phyloP scores from a whole-genome alignment of 2,113 vertebrate species.

The Sinosuthora webbiana region DNA sequence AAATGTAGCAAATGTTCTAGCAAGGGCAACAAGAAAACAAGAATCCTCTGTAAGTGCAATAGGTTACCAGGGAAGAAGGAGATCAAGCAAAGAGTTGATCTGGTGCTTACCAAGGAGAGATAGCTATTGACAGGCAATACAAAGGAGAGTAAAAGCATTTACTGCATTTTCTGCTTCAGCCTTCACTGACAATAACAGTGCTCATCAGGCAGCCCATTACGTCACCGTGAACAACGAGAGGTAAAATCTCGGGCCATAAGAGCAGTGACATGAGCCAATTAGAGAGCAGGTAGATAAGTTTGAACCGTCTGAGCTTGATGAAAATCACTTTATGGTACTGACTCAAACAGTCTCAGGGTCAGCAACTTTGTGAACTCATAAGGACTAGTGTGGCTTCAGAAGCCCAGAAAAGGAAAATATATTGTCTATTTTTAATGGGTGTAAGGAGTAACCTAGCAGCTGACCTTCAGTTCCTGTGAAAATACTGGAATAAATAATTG shows the following conservation, averaged over 20 bases:
- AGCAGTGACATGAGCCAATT: conserved; percentile 39
- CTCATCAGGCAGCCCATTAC: not conserved
- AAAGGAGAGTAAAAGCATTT: not conserved
- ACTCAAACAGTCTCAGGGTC: conserved; percentile 28
- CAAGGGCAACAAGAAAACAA: not conserved
- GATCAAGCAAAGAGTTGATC: not conserved
- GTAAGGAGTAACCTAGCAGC: conserved; percentile 7
- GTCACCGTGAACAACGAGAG: not conserved
- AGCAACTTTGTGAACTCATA: conserved; percentile 53
- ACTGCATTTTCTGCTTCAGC: not conserved
- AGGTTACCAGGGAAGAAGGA: not conserved
- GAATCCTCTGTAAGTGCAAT: not conserved
- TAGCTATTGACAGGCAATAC: not conserved
- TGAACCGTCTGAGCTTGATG: conserved; percentile 25
- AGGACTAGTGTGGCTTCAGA: not conserved
- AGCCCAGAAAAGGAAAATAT: not conserved
- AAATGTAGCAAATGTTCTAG: not conserved
- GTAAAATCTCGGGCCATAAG: conserved; percentile 3
- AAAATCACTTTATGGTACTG: conserved; percentile 25
- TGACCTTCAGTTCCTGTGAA: conserved; percentile 45
- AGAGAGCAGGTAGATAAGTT: conserved; percentile 9
- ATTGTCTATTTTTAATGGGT: conserved; percentile 51
- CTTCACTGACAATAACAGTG: not conserved
- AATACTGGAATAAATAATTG: conserved; percentile 57
- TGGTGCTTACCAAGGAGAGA: not conserved